Evolutionary conservation across 2,888 invertebrate species (phyloP).

Genomic region (Xestobium rufovillosum): DNA sequence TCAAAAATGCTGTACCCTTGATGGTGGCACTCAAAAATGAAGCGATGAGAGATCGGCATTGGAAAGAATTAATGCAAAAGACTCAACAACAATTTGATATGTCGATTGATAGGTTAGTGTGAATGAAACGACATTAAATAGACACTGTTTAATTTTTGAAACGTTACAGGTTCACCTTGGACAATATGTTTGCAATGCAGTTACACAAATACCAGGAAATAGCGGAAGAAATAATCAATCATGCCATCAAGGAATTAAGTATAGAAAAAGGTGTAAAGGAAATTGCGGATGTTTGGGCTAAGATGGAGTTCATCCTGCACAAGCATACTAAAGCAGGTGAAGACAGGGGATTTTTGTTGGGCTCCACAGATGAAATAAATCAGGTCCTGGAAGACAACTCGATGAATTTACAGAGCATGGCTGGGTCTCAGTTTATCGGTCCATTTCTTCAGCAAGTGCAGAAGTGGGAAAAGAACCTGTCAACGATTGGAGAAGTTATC

Average conservation of each 20-base stretch:
- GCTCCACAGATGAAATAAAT: constrained; percentile 74
- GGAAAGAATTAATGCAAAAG: constrained; percentile 81
- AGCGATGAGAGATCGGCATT: constrained; percentile 82
- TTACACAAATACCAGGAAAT: constrained; percentile 78
- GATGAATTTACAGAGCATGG: constrained; percentile 88
- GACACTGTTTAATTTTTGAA: background rate
- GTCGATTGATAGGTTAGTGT: constrained; percentile 60
- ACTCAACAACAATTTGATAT: constrained; percentile 81
- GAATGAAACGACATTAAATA: background rate
- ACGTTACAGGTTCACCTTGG: constrained; percentile 62
- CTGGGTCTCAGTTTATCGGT: constrained; percentile 82
- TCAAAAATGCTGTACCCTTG: constrained; percentile 77
- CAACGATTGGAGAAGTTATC: constrained; percentile 75
- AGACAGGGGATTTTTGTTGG: constrained; percentile 74
- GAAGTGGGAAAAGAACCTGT: constrained; percentile 76
- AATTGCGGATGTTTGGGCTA: constrained; percentile 68
- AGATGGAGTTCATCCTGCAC: constrained; percentile 54
- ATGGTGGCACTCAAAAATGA: constrained; percentile 90
- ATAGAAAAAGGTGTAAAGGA: constrained; percentile 84
- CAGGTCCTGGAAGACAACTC: constrained; percentile 81
- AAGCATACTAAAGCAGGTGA: constrained; percentile 66
- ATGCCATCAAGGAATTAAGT: constrained; percentile 83
- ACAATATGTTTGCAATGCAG: constrained; percentile 91
- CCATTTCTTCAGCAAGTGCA: constrained; percentile 79
- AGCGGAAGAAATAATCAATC: constrained; percentile 78